A percentile compares a stretch with the other conserved stretches of the same genome.
phyloP scores from a whole-genome alignment of 2,888 invertebrate species.

The Horisme vitalbata region DNA sequence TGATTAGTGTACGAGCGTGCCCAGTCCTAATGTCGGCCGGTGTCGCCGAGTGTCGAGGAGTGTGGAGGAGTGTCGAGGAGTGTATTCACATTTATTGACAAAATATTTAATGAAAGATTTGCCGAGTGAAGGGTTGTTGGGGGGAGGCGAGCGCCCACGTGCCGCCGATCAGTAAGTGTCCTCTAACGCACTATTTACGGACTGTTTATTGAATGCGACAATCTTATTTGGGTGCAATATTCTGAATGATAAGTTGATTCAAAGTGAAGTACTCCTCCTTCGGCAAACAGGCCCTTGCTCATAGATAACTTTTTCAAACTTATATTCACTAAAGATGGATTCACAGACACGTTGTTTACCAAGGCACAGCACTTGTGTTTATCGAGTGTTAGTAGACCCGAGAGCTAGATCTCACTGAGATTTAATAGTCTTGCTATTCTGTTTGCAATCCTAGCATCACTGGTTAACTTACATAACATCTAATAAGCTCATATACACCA shows the following conservation, averaged over 20 bases:
- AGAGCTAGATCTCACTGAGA: no score
- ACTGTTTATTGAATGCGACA: constrained; percentile 22
- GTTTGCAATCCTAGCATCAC: no score
- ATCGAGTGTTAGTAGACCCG: no score
- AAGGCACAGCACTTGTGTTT: no score
- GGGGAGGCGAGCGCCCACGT: not conserved
- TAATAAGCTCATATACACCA: no score
- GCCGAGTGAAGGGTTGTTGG: constrained; percentile 39
- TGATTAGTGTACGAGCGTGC: constrained; percentile 60
- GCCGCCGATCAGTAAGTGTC: constrained; percentile 18
- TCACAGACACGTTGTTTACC: no score
- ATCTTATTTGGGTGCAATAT: constrained; percentile 23
- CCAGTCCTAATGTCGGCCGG: no score
- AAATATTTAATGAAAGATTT: constrained; percentile 52
- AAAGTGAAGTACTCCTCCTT: constrained; percentile 1
- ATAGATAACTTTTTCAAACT: not conserved
- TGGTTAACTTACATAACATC: no score
- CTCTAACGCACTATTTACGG: constrained; percentile 14
- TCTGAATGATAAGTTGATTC: constrained; percentile 14
- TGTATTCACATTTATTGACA: no score
- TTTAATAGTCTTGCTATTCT: no score
- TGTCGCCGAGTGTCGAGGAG: not conserved
- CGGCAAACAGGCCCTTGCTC: not conserved
- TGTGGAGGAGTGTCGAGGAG: constrained; percentile 20
- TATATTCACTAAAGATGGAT: not conserved